phyloP scores from a whole-genome alignment of 1,140 invertebrate species.

The Drosophila arawakana region DNA sequence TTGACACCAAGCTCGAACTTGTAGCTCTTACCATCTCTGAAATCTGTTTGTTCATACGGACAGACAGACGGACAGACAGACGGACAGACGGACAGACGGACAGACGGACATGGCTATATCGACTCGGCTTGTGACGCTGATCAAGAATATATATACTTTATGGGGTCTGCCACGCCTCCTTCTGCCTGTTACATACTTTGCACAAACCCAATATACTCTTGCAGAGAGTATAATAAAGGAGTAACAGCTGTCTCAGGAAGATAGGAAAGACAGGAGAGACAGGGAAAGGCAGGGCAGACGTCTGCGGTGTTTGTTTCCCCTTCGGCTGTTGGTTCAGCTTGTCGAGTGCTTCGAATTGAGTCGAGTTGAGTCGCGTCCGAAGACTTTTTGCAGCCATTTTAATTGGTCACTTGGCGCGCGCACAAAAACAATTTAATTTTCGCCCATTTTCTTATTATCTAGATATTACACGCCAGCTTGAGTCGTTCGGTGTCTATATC shows the following conservation, averaged over 20 bases:
- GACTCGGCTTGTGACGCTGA: too few species aligned
- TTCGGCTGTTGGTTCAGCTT: constrained; percentile 43
- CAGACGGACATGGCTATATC: too few species aligned
- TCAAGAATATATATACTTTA: too few species aligned
- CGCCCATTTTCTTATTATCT: constrained; percentile 79
- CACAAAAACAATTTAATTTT: constrained; percentile 81
- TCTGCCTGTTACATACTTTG: too few species aligned
- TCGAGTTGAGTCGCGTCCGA: constrained; percentile 14
- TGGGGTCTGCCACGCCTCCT: too few species aligned
- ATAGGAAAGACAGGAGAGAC: not conserved
- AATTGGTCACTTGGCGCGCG: constrained; percentile 78
- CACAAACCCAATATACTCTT: too few species aligned
- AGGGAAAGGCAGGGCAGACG: not conserved
- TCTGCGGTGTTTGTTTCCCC: constrained; percentile 27
- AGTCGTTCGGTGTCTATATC: constrained; percentile 3
- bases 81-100: too few species aligned
- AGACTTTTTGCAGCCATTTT: constrained; percentile 69
- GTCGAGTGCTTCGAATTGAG: constrained; percentile 11
- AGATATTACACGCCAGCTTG: constrained; percentile 66
- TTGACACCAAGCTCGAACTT: too few species aligned
- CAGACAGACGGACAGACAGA: too few species aligned
- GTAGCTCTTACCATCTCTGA: too few species aligned
- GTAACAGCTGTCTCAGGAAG: constrained; percentile 19
- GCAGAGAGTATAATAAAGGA: too few species aligned
- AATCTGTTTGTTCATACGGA: too few species aligned